Base-by-base conservation (phyloP, 2,113 vertebrate genomes). In the Clarias macrocephalus region DNA sequence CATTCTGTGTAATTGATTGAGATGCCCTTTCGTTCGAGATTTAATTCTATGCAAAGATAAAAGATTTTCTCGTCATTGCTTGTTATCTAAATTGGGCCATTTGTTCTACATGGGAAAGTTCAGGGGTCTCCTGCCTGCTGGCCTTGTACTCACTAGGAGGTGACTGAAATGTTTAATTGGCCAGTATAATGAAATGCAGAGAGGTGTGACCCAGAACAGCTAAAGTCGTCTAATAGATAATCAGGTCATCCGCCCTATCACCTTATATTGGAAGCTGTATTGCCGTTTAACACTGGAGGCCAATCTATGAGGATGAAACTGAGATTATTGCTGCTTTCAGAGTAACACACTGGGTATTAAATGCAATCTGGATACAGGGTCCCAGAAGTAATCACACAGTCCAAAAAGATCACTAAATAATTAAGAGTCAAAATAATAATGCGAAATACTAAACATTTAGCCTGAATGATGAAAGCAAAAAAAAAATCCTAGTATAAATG, bases 41-140 rank as follows among this genome's bases (percentile, higher is more conserved):
- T 97, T 99, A 98, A 99, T 99, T 97, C 97, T 96, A 95, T 96
- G 95, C 96, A 95, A 95, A 97, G 96, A 97, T 97, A 97, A 97
- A 98, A 97, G 96, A 98, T 99, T 96, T 97, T 96, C 96, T 97
- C 97, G 97, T 98, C 96, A 97, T 97, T 98, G 97, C 96, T 94
- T 96, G 97, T 97, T 97, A 97, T 97, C 96, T 98, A 97, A 81
- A 98, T 97, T 97, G 96, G 96, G 96, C 95, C 92, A 94, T 96
- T 95, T 96, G 96, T 97, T 96, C 95, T 96, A 97, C 95, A 97
- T 89, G 87, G 94, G 92, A 96, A 95, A 95, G 97, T 97, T 97
- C 97, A 97, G 95, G 96, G 97, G 97, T 96, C 94, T 95, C 83
- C 93, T 93, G 95, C 95, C 96, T 95, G 94, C 95, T 97, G 96